Percentiles rank a stretch among this genome's conserved stretches.
These are phyloP conservation scores for Apotomis turbidana DNA, from an alignment of 2,888 invertebrate genomes.

Conservation along the genomic window DNA sequence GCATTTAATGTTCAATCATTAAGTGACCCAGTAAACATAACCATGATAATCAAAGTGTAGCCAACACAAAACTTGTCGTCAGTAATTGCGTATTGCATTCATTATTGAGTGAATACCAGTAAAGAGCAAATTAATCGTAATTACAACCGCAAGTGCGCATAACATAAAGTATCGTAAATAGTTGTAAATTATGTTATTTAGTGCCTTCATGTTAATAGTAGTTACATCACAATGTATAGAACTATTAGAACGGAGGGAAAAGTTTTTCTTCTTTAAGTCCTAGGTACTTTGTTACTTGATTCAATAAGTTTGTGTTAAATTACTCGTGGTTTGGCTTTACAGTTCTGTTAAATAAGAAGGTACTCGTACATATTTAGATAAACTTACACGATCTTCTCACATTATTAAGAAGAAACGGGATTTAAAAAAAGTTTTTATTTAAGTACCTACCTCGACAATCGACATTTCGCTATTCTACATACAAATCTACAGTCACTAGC, in stretches of 20 bases:
- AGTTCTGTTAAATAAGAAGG: no score
- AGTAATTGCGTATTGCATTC: background rate
- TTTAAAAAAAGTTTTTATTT: no score
- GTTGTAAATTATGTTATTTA: background rate
- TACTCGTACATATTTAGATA: no score
- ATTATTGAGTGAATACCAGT: conserved; percentile 4
- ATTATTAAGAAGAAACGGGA: no score
- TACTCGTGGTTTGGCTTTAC: no score
- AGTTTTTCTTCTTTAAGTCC: background rate
- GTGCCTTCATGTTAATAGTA: background rate
- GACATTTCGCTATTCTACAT: no score
- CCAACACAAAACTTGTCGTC: background rate
- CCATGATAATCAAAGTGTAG: background rate
- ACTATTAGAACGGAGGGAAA: background rate
- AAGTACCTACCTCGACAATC: no score
- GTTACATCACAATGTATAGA: background rate
- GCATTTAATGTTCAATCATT: conserved; percentile 1
- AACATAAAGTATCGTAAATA: background rate
- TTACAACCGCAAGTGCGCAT: background rate
- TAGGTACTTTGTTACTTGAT: no score
- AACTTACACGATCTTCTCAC: no score
- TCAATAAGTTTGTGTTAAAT: no score
- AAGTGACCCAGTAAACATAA: background rate
- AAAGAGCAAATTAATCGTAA: conserved; percentile 6
- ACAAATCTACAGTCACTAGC: no score